Evolutionary conservation across 2,113 vertebrate species (phyloP).

Genomic region (Sardina pilchardus): DNA sequence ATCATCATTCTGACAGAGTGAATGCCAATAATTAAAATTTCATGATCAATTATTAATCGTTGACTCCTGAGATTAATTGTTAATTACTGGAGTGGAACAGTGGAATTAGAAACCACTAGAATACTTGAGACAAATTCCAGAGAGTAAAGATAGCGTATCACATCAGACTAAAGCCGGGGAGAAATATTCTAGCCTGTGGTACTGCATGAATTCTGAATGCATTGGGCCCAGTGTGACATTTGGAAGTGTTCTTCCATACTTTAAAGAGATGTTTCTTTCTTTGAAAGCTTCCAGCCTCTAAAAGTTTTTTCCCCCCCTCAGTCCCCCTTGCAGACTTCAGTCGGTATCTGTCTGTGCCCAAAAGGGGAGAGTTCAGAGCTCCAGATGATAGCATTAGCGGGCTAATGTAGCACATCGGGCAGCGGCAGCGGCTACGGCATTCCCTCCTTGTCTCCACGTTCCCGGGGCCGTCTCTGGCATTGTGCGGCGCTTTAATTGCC

Average conservation of each 20-base stretch:
- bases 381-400: background rate
- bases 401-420: background rate
- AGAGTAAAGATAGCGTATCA: background rate
- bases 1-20: background rate
- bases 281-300: background rate
- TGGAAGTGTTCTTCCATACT: background rate
- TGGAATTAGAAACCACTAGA: background rate
- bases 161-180: background rate
- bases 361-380: background rate
- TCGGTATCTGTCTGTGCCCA: background rate
- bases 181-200: background rate
- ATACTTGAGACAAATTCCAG: background rate
- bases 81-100: background rate
- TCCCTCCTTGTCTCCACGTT: background rate
- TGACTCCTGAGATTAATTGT: background rate
- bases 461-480: background rate
- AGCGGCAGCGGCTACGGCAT: too few relatives aligned
- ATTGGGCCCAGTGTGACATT: background rate
- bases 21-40: background rate
- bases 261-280: background rate
- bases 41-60: background rate
- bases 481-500: background rate
- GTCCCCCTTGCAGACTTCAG: background rate
- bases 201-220: background rate
- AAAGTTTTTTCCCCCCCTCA: background rate